Base-by-base conservation (phyloP, 2,797 vertebrate species). In the Gobio occitaniae region DNA sequence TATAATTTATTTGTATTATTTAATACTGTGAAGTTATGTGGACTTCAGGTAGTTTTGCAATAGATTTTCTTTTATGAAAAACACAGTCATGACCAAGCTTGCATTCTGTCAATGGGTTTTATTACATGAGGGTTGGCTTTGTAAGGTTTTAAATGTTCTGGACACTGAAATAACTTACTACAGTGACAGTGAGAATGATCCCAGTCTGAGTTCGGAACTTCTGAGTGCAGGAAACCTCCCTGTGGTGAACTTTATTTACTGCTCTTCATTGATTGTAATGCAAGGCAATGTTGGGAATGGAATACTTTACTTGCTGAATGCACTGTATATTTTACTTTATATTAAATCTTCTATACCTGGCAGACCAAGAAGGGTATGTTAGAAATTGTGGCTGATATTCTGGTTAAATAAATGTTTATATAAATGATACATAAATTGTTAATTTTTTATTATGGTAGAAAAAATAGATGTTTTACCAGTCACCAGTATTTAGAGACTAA, bases 181-280 rank as follows among this genome's bases (percentile, higher is more conserved):
- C 41, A 63, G 76, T 47, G 76, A 17, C 41, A 32, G 29, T 38
- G 12, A 36, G 63, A 80, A 19, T 6, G 19, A 21, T 80, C 44
- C 63, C 47, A 38, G 48, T 52, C 29, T 36, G 15, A 68, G 61
- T 47, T 78, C 21, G 2, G 41, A 44, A 44, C 41, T 44, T 44
- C 41, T 16, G 78, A 52, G 63, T 80, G 47, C 47, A 80, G 29
- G 78, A 68, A 80, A 50, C 76, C 76, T 78, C 78, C 63, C 47
- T 68, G 63, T 80, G 78, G 78, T 80, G 17, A 80, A 38, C 47
- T 80, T 80, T 80, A 38, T 38, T 16, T 52, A 15, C 47, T 29
- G 38, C 61, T 48, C 25, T 78, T 78, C 0, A 19, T 44, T 13
- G 38, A 44, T 78, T 63, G 21, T 1, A 78, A 48, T 65, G 1